A percentile compares a stretch with the other conserved stretches of the same genome.
Evolutionary conservation across 2,113 vertebrate genomes (phyloP).

Genomic region (Scytalopus superciliaris): DNA sequence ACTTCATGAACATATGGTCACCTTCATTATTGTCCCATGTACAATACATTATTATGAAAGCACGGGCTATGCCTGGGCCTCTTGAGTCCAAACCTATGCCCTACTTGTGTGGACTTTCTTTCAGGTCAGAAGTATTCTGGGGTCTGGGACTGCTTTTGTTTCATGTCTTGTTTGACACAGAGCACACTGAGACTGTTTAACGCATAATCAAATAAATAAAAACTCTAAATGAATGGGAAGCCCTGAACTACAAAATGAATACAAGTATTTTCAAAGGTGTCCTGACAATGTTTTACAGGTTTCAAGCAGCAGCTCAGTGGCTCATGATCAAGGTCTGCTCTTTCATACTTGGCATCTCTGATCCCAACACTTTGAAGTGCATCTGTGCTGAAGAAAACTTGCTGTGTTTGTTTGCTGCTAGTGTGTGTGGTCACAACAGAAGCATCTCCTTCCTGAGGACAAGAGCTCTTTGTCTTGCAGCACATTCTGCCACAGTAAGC

Average conservation of each 20-base stretch:
- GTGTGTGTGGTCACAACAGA: background rate
- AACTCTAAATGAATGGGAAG: constrained; percentile 14
- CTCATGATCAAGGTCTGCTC: background rate
- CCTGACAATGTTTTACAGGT: constrained; percentile 4
- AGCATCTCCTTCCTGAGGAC: background rate
- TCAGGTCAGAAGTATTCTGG: background rate
- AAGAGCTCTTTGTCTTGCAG: constrained; percentile 24
- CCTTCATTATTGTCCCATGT: background rate
- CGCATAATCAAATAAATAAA: constrained; percentile 34
- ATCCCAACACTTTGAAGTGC: background rate
- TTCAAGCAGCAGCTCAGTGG: background rate
- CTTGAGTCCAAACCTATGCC: background rate
- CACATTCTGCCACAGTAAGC: background rate
- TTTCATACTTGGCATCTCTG: background rate
- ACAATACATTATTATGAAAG: background rate
- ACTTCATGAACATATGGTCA: background rate
- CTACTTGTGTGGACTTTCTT: background rate
- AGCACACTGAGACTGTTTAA: background rate
- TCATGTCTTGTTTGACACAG: background rate
- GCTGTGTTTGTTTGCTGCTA: background rate
- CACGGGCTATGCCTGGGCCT: background rate
- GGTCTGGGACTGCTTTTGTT: background rate
- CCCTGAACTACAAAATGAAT: background rate
- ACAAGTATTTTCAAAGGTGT: constrained; percentile 21
- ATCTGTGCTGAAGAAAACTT: background rate